These are phyloP conservation scores for Vultur gryphus DNA, from an alignment of 2,797 vertebrate genomes.

Conservation along the genomic window DNA sequence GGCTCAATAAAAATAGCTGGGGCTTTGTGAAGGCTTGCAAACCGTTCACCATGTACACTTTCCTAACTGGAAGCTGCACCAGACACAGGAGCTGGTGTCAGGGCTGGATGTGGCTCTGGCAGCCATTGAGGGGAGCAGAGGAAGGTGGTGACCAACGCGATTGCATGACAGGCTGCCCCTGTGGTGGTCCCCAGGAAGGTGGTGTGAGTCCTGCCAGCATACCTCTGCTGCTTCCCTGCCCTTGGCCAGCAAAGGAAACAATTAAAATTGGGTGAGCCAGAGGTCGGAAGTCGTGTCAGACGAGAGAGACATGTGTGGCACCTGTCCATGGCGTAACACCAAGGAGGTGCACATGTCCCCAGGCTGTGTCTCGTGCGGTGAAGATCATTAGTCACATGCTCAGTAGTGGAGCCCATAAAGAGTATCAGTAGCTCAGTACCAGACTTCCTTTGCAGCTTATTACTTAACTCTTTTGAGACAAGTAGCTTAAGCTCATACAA, in stretches of 20 bases:
- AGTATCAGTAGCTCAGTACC: background rate
- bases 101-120: background rate
- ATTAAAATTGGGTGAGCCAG: background rate
- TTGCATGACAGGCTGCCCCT: fast-evolving
- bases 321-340: background rate
- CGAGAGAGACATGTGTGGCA: fast-evolving
- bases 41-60: fast-evolving
- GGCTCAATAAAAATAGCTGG: background rate
- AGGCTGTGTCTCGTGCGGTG: background rate
- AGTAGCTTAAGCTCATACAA: background rate
- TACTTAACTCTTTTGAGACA: background rate
- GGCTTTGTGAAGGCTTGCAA: background rate
- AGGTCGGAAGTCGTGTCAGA: fast-evolving
- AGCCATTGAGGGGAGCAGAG: fast-evolving
- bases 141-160: background rate
- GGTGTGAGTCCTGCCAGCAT: background rate
- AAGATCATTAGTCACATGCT: background rate
- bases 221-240: background rate
- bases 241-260: background rate
- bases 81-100: background rate
- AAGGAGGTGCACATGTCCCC: background rate
- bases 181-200: fast-evolving
- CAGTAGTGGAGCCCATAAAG: background rate
- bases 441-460: background rate
- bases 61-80: background rate